A percentile compares a stretch with the other conserved stretches of the same genome.
These are phyloP conservation scores for Dioctria rufipes DNA, from an alignment of 2,888 invertebrate species.

Conservation along the genomic window DNA sequence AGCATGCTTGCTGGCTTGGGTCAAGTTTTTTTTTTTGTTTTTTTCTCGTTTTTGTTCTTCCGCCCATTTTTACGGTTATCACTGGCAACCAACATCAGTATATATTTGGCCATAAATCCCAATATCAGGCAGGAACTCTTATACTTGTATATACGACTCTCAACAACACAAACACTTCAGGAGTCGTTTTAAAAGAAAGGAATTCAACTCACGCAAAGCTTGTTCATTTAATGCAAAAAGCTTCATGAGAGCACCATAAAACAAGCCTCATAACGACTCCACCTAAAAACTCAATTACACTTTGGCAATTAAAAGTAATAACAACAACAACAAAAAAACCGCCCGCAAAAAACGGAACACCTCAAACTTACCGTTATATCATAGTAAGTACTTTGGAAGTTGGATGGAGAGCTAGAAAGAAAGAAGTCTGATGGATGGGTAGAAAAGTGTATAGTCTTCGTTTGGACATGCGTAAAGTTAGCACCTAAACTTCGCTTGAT, in stretches of 20 bases:
- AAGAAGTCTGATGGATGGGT: too few relatives aligned
- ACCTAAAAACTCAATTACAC: conserved; percentile 38
- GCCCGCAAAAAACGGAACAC: background rate
- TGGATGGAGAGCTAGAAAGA: background rate
- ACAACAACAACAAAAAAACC: background rate
- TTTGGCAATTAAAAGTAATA: conserved; percentile 42
- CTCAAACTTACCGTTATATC: background rate
- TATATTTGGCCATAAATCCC: conserved; percentile 26
- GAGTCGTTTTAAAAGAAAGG: background rate
- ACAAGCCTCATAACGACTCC: conserved; percentile 33
- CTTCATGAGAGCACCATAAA: conserved; percentile 33
- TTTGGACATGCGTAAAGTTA: too few relatives aligned
- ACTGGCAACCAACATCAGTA: conserved; percentile 15
- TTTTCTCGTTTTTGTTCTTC: background rate
- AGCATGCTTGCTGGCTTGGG: background rate
- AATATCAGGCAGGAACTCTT: conserved; percentile 32
- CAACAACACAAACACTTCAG: conserved; percentile 5
- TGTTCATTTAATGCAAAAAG: conserved; percentile 43
- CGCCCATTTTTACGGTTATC: conserved; percentile 43
- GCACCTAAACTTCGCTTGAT: too few relatives aligned
- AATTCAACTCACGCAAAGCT: conserved; percentile 42
- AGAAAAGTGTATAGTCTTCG: too few relatives aligned
- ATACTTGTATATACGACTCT: conserved; percentile 4
- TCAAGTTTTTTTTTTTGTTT: background rate
- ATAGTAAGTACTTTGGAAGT: background rate